These are phyloP conservation scores for Bombus turneri DNA, from an alignment of 1,140 invertebrate species.

Conservation along the genomic window DNA sequence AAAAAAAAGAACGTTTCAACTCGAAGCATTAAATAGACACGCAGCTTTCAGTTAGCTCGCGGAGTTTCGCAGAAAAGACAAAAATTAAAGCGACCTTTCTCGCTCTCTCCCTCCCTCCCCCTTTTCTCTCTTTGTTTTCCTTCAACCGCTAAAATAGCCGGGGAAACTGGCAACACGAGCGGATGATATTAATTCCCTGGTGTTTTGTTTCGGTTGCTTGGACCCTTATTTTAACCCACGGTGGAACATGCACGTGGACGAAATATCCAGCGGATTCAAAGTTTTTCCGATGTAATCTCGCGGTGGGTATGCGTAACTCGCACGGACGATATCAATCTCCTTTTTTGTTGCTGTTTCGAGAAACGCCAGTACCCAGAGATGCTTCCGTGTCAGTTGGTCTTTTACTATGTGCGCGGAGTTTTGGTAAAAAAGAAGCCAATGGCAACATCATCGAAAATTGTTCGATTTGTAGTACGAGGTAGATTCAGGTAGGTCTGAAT, in stretches of 20 bases:
- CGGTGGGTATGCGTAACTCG: background rate
- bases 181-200: slow-evolving; percentile 27
- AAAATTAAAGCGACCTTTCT: background rate
- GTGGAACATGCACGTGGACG: background rate
- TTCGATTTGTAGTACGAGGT: background rate
- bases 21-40: slow-evolving; percentile 15
- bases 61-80: background rate
- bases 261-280: background rate
- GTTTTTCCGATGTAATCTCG: background rate
- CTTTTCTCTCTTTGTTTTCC: background rate
- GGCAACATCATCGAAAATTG: background rate
- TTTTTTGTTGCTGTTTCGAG: background rate
- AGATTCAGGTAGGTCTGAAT: background rate
- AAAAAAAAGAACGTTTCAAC: background rate
- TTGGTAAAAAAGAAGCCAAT: background rate
- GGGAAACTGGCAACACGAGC: background rate
- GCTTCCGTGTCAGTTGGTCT: background rate
- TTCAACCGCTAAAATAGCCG: background rate
- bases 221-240: background rate
- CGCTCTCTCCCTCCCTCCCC: background rate
- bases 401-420: background rate
- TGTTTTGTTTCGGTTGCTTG: background rate
- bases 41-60: background rate
- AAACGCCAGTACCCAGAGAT: background rate
- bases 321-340: slow-evolving; percentile 3